Evolutionary conservation across 2,888 invertebrate genomes (phyloP), one percentile per base, ranked within the genome.

Genomic region (Merodon equestris): DNA sequence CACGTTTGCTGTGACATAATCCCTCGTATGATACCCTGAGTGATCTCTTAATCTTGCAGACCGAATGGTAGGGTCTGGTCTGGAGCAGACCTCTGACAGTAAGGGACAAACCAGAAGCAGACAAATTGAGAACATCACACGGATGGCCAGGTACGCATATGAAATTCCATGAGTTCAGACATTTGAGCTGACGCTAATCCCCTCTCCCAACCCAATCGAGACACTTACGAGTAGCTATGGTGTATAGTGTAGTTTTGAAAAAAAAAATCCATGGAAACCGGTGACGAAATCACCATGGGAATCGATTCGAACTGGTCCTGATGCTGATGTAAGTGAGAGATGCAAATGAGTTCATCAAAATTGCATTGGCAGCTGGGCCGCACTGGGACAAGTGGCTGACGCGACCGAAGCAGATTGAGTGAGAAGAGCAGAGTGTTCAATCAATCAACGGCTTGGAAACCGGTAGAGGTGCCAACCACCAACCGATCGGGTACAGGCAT

Each of bases 341-440:
- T 75, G 75, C 75, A 75, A 75, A 75, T 75, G 75, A 75, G 75
- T 64, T 75, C 75, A 63, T 75, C 70, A 75, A 75, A 75, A 75
- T 53, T 70, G 76, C 70, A 66, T 71, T 58, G 71, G 76, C 76
- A 71, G 58, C 48, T 71, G 60, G 50, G 50, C 58, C 64, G 48
- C 75, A 53, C 60, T 71, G 71, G 64, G 70, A 60, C 71, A 76
- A 76, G 70, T 76, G 66, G 71, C 64, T 54, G 9, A 64, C 12
- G 40, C 3, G 10, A 44, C 54, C 66, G 76, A 58, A 50, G 70
- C 63, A 70, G 7, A 27, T 27, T 2, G 27, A 27, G 27, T 27
- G 27, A 27, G 7, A 27, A 27, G 71, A 64, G 71, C 44, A 60
- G 58, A 64, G 60, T 71, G 71, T 57, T 66, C 71, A 76, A 76